Evolutionary conservation across 2,888 invertebrate genomes (phyloP), one percentile per base, ranked within the genome.

Genomic region (Drosophila neotestacea): DNA sequence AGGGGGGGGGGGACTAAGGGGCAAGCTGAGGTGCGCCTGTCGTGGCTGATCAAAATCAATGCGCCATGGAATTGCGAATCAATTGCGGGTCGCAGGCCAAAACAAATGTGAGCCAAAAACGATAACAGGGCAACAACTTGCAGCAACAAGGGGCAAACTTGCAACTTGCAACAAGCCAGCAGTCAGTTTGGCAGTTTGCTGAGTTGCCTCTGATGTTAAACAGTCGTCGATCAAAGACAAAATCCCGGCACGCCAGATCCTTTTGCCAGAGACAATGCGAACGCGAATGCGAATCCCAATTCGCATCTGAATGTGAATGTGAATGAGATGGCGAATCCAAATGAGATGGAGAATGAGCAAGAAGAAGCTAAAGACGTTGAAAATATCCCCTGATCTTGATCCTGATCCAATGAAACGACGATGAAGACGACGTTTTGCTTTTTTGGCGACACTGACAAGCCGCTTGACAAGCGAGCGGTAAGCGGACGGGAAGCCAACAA

Each of bases 391-490:
- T 30, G n/a, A 6, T 4, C 3, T 16, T 16, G 16, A 16, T 16
- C 34, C 16, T 16, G 10, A 7, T 5, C 48, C 34, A 50, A 50
- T 44, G 60, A 52, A 51, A 61, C 67, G 55, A 51, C 83, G 75
- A 88, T 88, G 89, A 88, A 88, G 89, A 85, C 85, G 89, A 88
- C 87, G 89, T 73, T 88, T 85, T 78, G 83, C 78, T 86, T 88
- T 88, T 88, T 88, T 85, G 87, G 89, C 85, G 85, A 85, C 85
- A 85, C 78, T 79, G 85, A 87, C 86, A 84, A 77, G 87, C 86
- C 70, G 61, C 81, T 66, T 76, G 82, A 80, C 78, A 80, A 71
- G 55, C 46, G 27, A n/a, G 30, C 27, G 30, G 16, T 38, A 27
- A 38, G 22, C 16, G 10, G 32, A 6, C 9, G 9, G 7, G 32